phyloP scores from a whole-genome alignment of 1,140 invertebrate genomes.

The Lutraria rhynchaena region DNA sequence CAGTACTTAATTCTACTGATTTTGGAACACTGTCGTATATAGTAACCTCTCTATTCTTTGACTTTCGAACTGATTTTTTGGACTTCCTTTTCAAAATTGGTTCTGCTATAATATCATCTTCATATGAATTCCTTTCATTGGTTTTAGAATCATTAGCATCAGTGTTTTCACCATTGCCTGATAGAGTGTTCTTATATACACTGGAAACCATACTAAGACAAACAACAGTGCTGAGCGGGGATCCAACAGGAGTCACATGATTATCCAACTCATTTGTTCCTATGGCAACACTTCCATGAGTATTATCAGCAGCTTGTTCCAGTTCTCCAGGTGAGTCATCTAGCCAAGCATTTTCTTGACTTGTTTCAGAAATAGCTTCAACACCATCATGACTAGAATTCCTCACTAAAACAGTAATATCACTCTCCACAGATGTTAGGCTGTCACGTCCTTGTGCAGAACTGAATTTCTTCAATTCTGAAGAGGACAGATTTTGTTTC shows the following conservation, averaged over 20 bases:
- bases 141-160: conserved; percentile 9
- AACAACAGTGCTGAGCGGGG: conserved; percentile 73
- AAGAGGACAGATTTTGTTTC: conserved; percentile 45
- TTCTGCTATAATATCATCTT: conserved; percentile 48
- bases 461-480: conserved; percentile 46
- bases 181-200: conserved; percentile 74
- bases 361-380: conserved; percentile 68
- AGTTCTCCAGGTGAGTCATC: not conserved
- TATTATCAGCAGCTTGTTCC: not conserved
- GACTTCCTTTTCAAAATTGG: not conserved
- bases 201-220: conserved; percentile 79
- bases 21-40: conserved; percentile 36
- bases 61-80: conserved; percentile 12
- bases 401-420: conserved; percentile 75
- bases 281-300: conserved; percentile 7
- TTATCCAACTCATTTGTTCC: conserved; percentile 39
- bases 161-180: conserved; percentile 28
- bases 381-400: conserved; percentile 75
- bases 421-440: conserved; percentile 73
- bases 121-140: not conserved
- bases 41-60: conserved; percentile 25
- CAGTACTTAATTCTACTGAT: no score
- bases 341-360: conserved; percentile 20
- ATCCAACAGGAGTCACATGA: conserved; percentile 67
- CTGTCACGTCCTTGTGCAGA: conserved; percentile 8